A percentile compares a stretch with the other conserved stretches of the same genome.
These are phyloP conservation scores for Bradynema listronoti DNA, from an alignment of 1,140 invertebrate species.

Conservation along the genomic window DNA sequence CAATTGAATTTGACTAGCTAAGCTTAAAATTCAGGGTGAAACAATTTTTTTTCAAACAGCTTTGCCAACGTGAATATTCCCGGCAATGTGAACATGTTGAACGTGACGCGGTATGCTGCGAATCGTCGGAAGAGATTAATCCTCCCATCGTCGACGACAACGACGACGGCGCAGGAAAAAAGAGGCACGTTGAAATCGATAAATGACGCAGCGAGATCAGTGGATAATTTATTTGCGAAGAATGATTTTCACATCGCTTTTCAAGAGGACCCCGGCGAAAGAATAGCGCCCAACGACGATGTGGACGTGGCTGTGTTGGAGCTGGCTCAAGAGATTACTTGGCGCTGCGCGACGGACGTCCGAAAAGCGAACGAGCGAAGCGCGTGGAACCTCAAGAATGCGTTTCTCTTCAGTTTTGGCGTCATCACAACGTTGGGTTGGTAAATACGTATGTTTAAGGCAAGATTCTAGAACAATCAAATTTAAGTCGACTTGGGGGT, in stretches of 20 bases:
- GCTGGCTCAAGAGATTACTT: slow-evolving; percentile 21
- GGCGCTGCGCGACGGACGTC: slow-evolving; percentile 25
- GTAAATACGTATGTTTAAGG: background rate
- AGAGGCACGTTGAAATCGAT: background rate
- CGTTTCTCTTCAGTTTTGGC: slow-evolving; percentile 49
- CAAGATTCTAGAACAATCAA: background rate
- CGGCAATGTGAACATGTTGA: no score
- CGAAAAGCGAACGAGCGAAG: slow-evolving; percentile 28
- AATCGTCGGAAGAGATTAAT: no score
- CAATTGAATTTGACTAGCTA: no score
- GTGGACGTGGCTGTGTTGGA: background rate
- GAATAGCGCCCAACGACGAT: background rate
- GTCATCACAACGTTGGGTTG: slow-evolving; percentile 50
- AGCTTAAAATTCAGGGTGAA: no score
- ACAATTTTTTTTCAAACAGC: no score
- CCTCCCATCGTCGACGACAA: no score
- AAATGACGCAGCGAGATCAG: background rate
- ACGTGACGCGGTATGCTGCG: no score
- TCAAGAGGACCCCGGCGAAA: background rate
- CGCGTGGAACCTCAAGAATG: slow-evolving; percentile 42
- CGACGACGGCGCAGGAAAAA: background rate
- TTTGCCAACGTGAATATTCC: no score
- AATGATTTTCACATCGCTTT: background rate
- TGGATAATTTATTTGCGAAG: background rate
- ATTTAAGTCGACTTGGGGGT: background rate